phyloP scores from a whole-genome alignment of 2,888 invertebrate genomes.

The Xestia xanthographa region DNA sequence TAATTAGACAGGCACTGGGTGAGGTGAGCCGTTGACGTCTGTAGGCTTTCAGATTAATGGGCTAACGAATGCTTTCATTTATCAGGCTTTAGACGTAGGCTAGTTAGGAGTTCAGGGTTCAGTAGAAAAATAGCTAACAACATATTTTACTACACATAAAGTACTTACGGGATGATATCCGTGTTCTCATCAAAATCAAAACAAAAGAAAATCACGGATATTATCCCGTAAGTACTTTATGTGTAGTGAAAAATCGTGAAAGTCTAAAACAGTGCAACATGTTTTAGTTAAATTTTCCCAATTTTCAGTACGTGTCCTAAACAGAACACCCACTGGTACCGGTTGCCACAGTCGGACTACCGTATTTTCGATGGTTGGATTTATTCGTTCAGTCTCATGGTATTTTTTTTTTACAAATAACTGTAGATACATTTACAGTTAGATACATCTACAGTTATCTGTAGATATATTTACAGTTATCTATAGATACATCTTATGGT shows the following conservation, averaged over 20 bases:
- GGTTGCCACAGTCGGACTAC: neutral
- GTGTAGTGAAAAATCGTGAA: too few species aligned
- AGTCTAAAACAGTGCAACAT: too few species aligned
- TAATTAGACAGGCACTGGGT: conserved; percentile 11
- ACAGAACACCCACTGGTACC: neutral
- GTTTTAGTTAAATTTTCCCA: neutral
- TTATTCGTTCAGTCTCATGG: neutral
- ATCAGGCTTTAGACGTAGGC: conserved; percentile 33
- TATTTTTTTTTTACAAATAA: neutral
- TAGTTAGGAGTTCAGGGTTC: conserved; percentile 37
- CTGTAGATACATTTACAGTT: neutral
- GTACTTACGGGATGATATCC: too few species aligned
- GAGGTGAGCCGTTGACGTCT: conserved; percentile 40
- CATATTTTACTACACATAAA: too few species aligned
- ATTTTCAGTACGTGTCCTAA: neutral
- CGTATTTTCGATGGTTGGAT: neutral
- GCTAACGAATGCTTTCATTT: conserved; percentile 53
- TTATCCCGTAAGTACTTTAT: too few species aligned
- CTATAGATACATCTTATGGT: too few species aligned
- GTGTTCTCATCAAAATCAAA: too few species aligned
- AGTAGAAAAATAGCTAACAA: neutral
- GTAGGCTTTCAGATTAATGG: conserved; percentile 41
- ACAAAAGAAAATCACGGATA: too few species aligned
- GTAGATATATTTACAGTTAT: too few species aligned
- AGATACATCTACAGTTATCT: too few species aligned